These are phyloP conservation scores for Ochlodes sylvanus DNA, from an alignment of 2,888 invertebrate species.

Conservation along the genomic window DNA sequence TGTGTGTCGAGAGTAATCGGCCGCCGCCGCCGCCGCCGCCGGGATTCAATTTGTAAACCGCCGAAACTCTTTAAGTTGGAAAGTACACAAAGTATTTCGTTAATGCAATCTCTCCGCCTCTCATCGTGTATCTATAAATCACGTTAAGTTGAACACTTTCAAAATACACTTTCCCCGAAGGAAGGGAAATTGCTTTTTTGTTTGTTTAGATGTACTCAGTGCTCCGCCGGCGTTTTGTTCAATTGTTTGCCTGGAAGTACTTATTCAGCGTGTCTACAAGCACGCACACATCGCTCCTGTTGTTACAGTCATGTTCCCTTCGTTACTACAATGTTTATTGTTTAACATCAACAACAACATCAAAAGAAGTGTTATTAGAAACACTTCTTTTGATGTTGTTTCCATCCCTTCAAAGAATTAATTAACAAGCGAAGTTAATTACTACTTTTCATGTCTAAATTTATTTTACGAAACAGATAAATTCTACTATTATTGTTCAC, in stretches of 20 bases:
- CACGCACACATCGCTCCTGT: too few species aligned
- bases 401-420: too few species aligned
- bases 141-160: conserved; percentile 6
- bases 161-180: conserved; percentile 9
- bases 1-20: background rate
- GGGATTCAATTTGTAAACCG: conserved; percentile 9
- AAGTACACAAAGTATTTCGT: conserved; percentile 12
- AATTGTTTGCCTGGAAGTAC: background rate
- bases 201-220: background rate
- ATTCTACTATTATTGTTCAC: too few species aligned
- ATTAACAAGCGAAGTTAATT: too few species aligned
- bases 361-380: too few species aligned
- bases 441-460: too few species aligned
- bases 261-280: too few species aligned
- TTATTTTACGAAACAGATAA: too few species aligned
- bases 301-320: too few species aligned
- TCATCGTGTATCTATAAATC: conserved; percentile 7
- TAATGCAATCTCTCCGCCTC: conserved; percentile 4
- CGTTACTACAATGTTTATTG: too few species aligned
- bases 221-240: background rate
- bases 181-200: conserved; percentile 1
- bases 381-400: too few species aligned
- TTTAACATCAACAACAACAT: too few species aligned
- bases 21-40: background rate
- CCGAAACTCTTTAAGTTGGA: conserved; percentile 13